These are phyloP conservation scores for Ophioninae sp. DNA, from an alignment of 2,888 invertebrate genomes.

Conservation along the genomic window DNA sequence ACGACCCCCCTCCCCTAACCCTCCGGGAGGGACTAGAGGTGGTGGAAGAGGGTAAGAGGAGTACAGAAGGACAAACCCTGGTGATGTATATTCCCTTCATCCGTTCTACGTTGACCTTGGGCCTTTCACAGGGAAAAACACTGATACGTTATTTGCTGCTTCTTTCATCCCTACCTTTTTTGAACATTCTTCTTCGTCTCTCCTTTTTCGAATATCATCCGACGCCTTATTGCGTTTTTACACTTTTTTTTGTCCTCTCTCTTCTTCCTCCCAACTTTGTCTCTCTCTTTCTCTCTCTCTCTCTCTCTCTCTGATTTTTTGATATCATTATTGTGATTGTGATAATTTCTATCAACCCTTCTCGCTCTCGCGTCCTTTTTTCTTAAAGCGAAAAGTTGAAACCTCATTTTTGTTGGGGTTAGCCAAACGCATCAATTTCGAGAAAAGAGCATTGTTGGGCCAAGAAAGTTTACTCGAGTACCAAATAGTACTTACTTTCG, in stretches of 20 bases:
- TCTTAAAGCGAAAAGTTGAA: not conserved
- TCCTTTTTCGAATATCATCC: constrained; percentile 10
- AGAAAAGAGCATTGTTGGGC: not conserved
- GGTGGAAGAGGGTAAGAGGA: constrained; percentile 23
- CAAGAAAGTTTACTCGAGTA: not conserved
- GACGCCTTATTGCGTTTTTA: constrained; percentile 30
- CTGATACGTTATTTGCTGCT: not conserved
- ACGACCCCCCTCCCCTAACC: constrained; percentile 36
- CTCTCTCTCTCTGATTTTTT: too few species aligned
- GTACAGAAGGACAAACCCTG: constrained; percentile 52
- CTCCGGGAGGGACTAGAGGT: constrained; percentile 34
- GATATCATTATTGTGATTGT: too few species aligned
- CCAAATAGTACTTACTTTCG: constrained; percentile 16
- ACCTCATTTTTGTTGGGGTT: not conserved
- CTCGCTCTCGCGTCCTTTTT: not conserved
- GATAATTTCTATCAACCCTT: too few species aligned
- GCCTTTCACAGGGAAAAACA: constrained; percentile 64
- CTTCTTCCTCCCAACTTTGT: constrained; percentile 12
- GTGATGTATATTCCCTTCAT: constrained; percentile 65
- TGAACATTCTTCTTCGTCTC: constrained; percentile 30
- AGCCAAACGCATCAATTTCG: not conserved
- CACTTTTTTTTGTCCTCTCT: constrained; percentile 22
- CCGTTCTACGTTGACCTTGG: constrained; percentile 74
- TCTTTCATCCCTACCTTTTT: constrained; percentile 26
- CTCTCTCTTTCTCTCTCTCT: constrained; percentile 1